Evolutionary conservation across 1,140 invertebrate genomes (phyloP).

Genomic region (Lutraria rhynchaena): DNA sequence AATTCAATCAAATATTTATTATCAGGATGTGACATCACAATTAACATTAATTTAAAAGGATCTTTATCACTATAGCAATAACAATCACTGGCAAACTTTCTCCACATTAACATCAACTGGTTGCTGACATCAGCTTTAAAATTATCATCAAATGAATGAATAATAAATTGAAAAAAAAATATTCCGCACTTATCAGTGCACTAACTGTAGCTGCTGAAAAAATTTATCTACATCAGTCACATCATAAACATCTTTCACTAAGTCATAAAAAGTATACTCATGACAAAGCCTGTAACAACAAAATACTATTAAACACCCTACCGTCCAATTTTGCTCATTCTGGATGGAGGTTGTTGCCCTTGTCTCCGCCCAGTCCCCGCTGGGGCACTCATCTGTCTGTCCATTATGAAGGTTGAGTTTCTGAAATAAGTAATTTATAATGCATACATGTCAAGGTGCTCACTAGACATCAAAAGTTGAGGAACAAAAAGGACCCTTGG

Average conservation of each 20-base stretch:
- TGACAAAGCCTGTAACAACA: neutral
- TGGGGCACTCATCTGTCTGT: constrained; percentile 56
- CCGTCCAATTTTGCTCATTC: constrained; percentile 53
- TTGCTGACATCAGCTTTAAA: too few species aligned
- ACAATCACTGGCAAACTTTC: too few species aligned
- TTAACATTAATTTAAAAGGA: too few species aligned
- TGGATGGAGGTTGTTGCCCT: constrained; percentile 22
- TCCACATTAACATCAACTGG: too few species aligned
- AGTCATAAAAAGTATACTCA: neutral
- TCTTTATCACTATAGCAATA: too few species aligned
- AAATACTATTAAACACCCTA: neutral
- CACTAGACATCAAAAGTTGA: too few species aligned
- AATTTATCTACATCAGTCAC: neutral
- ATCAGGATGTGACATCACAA: too few species aligned
- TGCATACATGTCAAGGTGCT: too few species aligned
- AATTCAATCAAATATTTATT: too few species aligned
- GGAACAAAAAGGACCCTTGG: too few species aligned
- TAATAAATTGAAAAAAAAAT: neutral
- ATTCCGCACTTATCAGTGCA: too few species aligned
- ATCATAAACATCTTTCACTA: neutral
- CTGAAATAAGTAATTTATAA: too few species aligned
- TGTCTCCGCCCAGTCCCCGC: constrained; percentile 27
- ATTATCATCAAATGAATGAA: neutral
- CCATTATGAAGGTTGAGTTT: constrained; percentile 1
- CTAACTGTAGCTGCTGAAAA: neutral